Evolutionary conservation across 2,888 invertebrate species (phyloP).

Genomic region (Resseliella maxima): DNA sequence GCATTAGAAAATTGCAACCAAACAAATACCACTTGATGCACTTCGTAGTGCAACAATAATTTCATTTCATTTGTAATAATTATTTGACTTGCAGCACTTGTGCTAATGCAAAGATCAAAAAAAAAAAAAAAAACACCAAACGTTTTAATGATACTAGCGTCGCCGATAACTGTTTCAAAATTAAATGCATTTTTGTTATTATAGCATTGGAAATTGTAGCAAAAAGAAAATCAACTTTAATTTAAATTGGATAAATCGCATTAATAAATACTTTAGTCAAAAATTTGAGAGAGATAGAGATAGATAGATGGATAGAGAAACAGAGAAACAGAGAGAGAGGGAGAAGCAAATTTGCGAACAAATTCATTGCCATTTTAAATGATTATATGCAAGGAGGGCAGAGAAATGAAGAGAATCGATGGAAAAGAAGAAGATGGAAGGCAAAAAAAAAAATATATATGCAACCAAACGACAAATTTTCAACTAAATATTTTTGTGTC

Average conservation of each 20-base stretch:
- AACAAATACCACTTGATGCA: neutral
- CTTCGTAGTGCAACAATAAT: slow-evolving; percentile 11
- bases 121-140: no score
- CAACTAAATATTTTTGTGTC: slow-evolving; percentile 53
- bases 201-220: neutral
- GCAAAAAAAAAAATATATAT: neutral
- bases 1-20: neutral
- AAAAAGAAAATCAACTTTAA: neutral
- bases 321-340: neutral
- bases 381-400: neutral
- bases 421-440: neutral
- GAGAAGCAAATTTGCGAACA: neutral
- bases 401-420: neutral
- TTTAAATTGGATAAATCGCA: neutral
- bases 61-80: slow-evolving; percentile 42
- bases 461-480: slow-evolving; percentile 20
- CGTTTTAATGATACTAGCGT: slow-evolving; percentile 15
- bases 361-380: slow-evolving; percentile 3
- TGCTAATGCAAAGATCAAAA: no score
- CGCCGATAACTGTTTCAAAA: slow-evolving; percentile 47
- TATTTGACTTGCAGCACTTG: slow-evolving; percentile 33
- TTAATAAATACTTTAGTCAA: neutral
- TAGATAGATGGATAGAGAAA: neutral
- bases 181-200: slow-evolving; percentile 38
- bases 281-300: neutral